Conservation (phyloP, 2,797 vertebrate genomes). For the Clamator glandarius region DNA sequence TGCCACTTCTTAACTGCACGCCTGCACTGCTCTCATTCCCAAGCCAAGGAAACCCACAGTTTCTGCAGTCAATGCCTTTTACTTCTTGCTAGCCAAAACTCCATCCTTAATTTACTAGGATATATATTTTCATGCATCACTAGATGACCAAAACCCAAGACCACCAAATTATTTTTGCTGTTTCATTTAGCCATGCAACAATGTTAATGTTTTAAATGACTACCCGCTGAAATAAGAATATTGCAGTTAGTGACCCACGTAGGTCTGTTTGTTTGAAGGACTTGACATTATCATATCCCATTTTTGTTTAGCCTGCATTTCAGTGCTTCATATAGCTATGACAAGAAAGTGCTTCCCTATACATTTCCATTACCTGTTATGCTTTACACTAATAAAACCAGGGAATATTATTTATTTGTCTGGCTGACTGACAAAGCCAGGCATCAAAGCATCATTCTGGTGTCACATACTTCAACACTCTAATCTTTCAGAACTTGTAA, state of each 20-base stretch:
- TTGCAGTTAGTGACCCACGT: neutral
- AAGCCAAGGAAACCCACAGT: neutral
- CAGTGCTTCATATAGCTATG: neutral
- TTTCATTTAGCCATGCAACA: neutral
- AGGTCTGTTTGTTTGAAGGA: neutral
- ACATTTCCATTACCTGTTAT: slow-evolving; percentile 57
- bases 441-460: slow-evolving; percentile 56
- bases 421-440: slow-evolving; percentile 62
- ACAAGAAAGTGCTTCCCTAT: neutral
- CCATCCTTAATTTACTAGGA: neutral
- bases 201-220: neutral
- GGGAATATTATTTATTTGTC: slow-evolving; percentile 59
- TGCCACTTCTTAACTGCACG: neutral
- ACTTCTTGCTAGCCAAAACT: neutral
- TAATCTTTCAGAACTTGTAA: slow-evolving; percentile 69
- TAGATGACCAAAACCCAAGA: neutral
- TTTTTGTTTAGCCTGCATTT: neutral
- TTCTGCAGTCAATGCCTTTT: neutral
- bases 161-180: neutral
- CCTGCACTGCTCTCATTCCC: neutral
- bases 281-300: neutral
- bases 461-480: slow-evolving; percentile 68
- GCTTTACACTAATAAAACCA: slow-evolving; percentile 43
- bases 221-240: neutral
- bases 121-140: neutral